Percentiles rank a stretch among this genome's conserved stretches.
phyloP scores from a whole-genome alignment of 2,797 vertebrate genomes.

The Moxostoma hubbsi region DNA sequence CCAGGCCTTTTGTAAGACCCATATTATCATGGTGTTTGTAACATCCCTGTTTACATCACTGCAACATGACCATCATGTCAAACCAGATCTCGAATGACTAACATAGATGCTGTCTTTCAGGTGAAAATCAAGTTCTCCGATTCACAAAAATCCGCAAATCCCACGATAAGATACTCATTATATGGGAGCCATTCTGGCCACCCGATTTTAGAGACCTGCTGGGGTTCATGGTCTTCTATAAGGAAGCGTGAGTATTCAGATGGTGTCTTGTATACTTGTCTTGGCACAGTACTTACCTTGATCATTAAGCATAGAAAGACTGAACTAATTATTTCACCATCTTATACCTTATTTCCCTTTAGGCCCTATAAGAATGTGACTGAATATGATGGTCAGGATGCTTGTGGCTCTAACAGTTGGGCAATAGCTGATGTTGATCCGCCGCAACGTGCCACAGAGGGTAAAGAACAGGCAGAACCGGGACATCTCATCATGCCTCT shows the following conservation, averaged over 20 bases:
- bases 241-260: constrained; percentile 91
- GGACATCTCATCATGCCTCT: constrained; percentile 86
- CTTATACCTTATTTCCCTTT: constrained; percentile 2
- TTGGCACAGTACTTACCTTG: too few species aligned
- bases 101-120: constrained; percentile 66
- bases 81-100: neutral
- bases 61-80: neutral
- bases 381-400: constrained; percentile 96
- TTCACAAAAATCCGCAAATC: constrained; percentile 83
- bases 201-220: constrained; percentile 92
- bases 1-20: constrained; percentile 93
- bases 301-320: too few species aligned
- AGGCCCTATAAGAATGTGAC: constrained; percentile 94
- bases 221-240: constrained; percentile 98
- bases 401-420: constrained; percentile 98
- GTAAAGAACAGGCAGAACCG: constrained; percentile 79
- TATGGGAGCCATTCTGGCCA: constrained; percentile 94
- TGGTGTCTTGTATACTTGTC: neutral
- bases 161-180: constrained; percentile 87
- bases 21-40: neutral
- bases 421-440: constrained; percentile 93
- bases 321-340: neutral
- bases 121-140: constrained; percentile 89
- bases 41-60: neutral
- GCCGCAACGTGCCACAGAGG: constrained; percentile 78